Base-by-base conservation (phyloP, 2,888 invertebrate species). In the Oegoconia quadripuncta region DNA sequence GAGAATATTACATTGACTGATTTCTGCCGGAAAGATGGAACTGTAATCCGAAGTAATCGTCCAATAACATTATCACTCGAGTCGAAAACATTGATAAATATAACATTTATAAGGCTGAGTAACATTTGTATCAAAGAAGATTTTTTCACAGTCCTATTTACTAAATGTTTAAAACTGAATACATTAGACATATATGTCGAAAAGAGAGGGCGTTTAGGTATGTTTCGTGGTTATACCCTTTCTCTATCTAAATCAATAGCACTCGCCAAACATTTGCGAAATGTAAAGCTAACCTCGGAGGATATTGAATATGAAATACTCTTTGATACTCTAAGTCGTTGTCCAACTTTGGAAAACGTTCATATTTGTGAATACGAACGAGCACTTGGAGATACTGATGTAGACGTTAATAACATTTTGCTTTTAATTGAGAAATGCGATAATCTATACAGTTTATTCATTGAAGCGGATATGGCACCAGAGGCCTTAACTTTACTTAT, bases 321-420 rank as follows among this genome's bases (percentile, higher is more conserved):
- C 15, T 70, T 71, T 29, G 48, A 48, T 2, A 55, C 58, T 16
- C 36, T 71, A 9, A 54, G 59, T 17, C 46, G 44, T 5, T 70
- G 68, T 39, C 5, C 42, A 0, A 54, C 40, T 16, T 50, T 71
- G 17, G 65, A 71, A 34, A 70, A 71, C 17, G 50, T 71, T 8
- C 67, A 71, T 22, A 58, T 70, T 35, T 59, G 64, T 26, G 70
- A 70, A 34, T 64, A 59, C 25, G 60, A 61, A 22, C 52, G 70
- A 38, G 34, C 50, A 5, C 7, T 48, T 5, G 37, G 41, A 8
- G 47, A 50, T 11, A 26, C 25, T 5, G 37, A 45, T 2, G 38
- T 52, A 0, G 40, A 42, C 15, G 41, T 50, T 1, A 37, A 12
- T 1, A 55, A 53, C 11, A 52, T 61, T 17, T 35, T 48, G 12